These are phyloP conservation scores for Halesus radiatus DNA, from an alignment of 1,140 invertebrate species.

Conservation along the genomic window DNA sequence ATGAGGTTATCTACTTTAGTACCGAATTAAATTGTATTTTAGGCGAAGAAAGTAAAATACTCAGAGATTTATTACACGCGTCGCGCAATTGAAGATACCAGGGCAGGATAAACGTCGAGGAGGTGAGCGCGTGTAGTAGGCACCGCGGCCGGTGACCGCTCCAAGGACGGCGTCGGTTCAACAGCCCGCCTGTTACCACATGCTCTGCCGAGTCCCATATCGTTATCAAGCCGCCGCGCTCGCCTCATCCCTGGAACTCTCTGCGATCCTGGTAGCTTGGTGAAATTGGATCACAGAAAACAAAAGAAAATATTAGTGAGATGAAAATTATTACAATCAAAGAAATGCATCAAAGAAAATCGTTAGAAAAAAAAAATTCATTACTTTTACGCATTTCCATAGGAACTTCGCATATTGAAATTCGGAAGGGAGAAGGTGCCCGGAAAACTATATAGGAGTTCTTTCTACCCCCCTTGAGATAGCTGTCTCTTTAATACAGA, in stretches of 20 bases:
- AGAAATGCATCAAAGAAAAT: background rate
- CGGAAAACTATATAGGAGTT: too few relatives aligned
- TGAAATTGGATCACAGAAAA: conserved; percentile 16
- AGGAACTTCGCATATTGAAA: too few relatives aligned
- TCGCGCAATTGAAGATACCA: conserved; percentile 38
- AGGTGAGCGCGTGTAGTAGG: conserved; percentile 24
- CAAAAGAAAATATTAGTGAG: background rate
- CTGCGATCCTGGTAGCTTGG: conserved; percentile 37
- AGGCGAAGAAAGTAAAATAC: background rate
- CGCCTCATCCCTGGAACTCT: conserved; percentile 7
- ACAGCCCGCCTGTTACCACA: conserved; percentile 41
- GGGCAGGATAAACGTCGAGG: conserved; percentile 43
- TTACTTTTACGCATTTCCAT: too few relatives aligned
- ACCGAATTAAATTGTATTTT: background rate
- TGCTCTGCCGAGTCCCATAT: background rate
- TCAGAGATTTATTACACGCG: conserved; percentile 36
- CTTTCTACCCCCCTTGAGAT: too few relatives aligned
- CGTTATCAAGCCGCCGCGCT: conserved; percentile 15
- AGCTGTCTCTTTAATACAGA: too few relatives aligned
- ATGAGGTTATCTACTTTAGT: too few relatives aligned
- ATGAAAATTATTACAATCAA: too few relatives aligned
- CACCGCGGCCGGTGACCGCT: conserved; percentile 50
- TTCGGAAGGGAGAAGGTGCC: too few relatives aligned
- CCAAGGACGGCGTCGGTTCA: conserved; percentile 54
- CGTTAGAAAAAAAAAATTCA: background rate